A percentile compares a stretch with the other conserved stretches of the same genome.
These are phyloP conservation scores for Opisthograptis luteolata DNA, from an alignment of 2,888 invertebrate genomes.

Conservation along the genomic window DNA sequence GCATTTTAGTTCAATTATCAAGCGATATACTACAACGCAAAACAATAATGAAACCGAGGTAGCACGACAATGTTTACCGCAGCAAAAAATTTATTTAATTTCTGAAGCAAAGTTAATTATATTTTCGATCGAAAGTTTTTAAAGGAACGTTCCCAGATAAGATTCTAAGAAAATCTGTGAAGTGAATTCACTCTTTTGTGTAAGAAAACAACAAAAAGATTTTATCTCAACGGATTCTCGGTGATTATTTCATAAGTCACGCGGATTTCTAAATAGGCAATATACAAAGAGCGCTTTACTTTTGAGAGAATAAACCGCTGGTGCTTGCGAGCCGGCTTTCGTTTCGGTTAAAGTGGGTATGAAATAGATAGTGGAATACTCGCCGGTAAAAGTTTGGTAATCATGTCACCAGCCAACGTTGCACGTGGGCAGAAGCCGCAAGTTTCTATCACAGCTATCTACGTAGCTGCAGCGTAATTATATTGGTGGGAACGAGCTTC, in stretches of 20 bases:
- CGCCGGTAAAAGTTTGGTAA: slow-evolving; percentile 62
- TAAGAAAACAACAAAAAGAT: slow-evolving; percentile 60
- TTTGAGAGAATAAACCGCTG: slow-evolving; percentile 33
- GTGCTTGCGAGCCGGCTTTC: slow-evolving; percentile 34
- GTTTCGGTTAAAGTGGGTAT: slow-evolving; percentile 32
- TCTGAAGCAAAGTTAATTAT: slow-evolving; percentile 37
- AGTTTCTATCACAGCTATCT: slow-evolving; percentile 66
- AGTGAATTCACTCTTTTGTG: slow-evolving; percentile 58
- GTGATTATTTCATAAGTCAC: slow-evolving; percentile 56
- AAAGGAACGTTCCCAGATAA: slow-evolving; percentile 48
- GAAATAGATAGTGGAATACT: slow-evolving; percentile 32
- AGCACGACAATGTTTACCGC: slow-evolving; percentile 17
- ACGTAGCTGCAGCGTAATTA: slow-evolving; percentile 67
- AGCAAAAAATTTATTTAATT: slow-evolving; percentile 34
- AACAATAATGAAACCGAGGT: slow-evolving; percentile 14
- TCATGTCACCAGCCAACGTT: slow-evolving; percentile 61
- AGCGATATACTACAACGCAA: slow-evolving; percentile 9
- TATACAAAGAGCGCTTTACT: slow-evolving; percentile 47
- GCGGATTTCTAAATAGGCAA: slow-evolving; percentile 50
- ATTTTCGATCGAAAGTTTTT: slow-evolving; percentile 48
- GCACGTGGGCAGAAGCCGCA: slow-evolving; percentile 56
- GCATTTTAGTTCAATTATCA: slow-evolving; percentile 26
- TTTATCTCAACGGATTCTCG: slow-evolving; percentile 51
- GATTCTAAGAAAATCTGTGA: slow-evolving; percentile 49
- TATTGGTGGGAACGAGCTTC: slow-evolving; percentile 59